A percentile compares a stretch with the other conserved stretches of the same genome.
These are phyloP conservation scores for Elgaria multicarinata DNA, from an alignment of 2,113 vertebrate genomes.

Conservation along the genomic window DNA sequence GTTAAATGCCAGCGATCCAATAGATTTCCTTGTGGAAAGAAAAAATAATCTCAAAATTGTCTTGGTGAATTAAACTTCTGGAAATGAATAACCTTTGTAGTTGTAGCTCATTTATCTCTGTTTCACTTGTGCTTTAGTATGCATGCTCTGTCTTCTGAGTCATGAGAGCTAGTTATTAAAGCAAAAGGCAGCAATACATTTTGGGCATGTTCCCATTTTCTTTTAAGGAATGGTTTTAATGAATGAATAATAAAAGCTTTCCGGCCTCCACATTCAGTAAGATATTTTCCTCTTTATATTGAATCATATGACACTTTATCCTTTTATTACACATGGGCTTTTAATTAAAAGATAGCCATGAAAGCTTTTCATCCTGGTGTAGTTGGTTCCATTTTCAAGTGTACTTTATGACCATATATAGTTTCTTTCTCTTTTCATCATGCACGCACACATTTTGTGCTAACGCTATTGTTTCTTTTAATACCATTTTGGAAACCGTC, in stretches of 20 bases:
- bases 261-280: background rate
- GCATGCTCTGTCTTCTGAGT: background rate
- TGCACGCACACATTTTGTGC: background rate
- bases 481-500: background rate
- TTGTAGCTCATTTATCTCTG: background rate
- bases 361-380: slow-evolving; percentile 10
- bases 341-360: slow-evolving; percentile 11
- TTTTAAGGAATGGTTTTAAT: slow-evolving; percentile 28
- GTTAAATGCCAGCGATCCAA: background rate
- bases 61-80: background rate
- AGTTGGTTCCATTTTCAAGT: slow-evolving; percentile 11
- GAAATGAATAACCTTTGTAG: slow-evolving; percentile 9
- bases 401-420: slow-evolving; percentile 5
- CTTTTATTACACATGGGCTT: background rate
- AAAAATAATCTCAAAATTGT: slow-evolving; percentile 10
- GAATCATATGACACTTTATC: background rate
- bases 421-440: background rate
- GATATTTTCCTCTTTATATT: background rate
- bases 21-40: background rate
- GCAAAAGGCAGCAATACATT: background rate
- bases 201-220: background rate
- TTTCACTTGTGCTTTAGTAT: background rate
- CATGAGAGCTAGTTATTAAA: slow-evolving; percentile 22
- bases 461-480: background rate
- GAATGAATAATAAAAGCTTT: slow-evolving; percentile 2